A percentile compares a stretch with the other conserved stretches of the same genome.
Conservation (phyloP, 1,140 invertebrate species). For the Drosophila mauritiana region DNA sequence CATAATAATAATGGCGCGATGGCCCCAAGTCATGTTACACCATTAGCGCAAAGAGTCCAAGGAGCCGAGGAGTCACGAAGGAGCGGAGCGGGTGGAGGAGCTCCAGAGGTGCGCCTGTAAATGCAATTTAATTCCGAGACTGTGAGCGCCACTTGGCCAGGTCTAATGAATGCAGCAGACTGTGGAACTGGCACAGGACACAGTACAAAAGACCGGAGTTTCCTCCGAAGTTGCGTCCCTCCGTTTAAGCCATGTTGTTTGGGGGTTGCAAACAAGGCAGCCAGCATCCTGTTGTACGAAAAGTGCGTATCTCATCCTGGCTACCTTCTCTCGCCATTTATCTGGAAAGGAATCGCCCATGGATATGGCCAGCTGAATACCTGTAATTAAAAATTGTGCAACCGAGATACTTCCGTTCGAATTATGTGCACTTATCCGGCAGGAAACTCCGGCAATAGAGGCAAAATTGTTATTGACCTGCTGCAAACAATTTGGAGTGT, state of each 20-base stretch:
- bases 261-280: conserved; percentile 38
- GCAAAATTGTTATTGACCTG: conserved; percentile 62
- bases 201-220: conserved; percentile 59
- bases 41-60: conserved; percentile 50
- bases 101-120: conserved; percentile 48
- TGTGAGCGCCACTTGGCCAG: conserved; percentile 66
- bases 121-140: conserved; percentile 70
- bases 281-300: conserved; percentile 22
- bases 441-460: conserved; percentile 57
- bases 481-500: conserved; percentile 41
- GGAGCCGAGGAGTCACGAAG: conserved; percentile 1
- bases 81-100: not conserved
- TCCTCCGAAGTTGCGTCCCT: conserved; percentile 11
- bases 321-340: conserved; percentile 15
- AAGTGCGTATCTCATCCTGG: conserved; percentile 33
- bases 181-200: conserved; percentile 73
- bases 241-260: conserved; percentile 6
- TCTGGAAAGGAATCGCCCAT: conserved; percentile 61
- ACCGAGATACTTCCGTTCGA: conserved; percentile 35
- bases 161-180: conserved; percentile 80
- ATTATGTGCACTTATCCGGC: conserved; percentile 62
- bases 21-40: conserved; percentile 69
- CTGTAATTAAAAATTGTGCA: conserved; percentile 75
- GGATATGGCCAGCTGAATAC: conserved; percentile 54
- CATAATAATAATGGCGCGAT: conserved; percentile 54